Base-by-base conservation (phyloP, 2,113 vertebrate genomes). In the Gymnobelideus leadbeateri region DNA sequence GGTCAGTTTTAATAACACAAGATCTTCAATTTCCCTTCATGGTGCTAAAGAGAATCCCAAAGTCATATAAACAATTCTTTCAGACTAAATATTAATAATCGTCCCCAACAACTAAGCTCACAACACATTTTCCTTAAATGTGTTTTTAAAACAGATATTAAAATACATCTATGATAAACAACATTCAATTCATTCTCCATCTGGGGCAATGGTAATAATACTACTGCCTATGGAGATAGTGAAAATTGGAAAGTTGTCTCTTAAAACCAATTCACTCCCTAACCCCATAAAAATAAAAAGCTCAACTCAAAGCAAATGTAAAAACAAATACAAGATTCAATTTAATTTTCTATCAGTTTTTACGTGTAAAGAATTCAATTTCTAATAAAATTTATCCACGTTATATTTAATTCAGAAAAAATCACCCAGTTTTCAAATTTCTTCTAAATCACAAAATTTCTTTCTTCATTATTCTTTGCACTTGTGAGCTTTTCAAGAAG, bases 351-450 rank as follows among this genome's bases (percentile, higher is more conserved):
- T 5, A 68, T 68, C 43, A 90, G 26, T 90, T 89, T 55, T 57
- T 89, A 91, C 91, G 96, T 95, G 46, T 93, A 96, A 51, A 90
- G 46, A 95, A 97, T 97, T 90, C 77, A 91, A 93, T 94, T 96
- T 96, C 31, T 95, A 96, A 93, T 37, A 92, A 95, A 90, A 93
- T 89, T 95, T 96, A 95, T 10, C 95, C 2, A 28, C 28, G 9
- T 49, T 77, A 77, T 21, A 84, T 84, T 94, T 90, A 96, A 94
- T 96, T 96, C 47, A 51, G 93, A 43, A 89, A 43, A 91, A 96
- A 91, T 12, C 53, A 89, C 10, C 26, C 43, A 5, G 25, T 49
- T 53, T 7, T 77, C 7, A 24, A 91, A 92, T 12, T 91, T 54
- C 90, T 95, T 96, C 96, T 95, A 49, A 28, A 46, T 89, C 89